Evolutionary conservation across 2,797 vertebrate genomes (phyloP).

Genomic region (Amniataba percoides): DNA sequence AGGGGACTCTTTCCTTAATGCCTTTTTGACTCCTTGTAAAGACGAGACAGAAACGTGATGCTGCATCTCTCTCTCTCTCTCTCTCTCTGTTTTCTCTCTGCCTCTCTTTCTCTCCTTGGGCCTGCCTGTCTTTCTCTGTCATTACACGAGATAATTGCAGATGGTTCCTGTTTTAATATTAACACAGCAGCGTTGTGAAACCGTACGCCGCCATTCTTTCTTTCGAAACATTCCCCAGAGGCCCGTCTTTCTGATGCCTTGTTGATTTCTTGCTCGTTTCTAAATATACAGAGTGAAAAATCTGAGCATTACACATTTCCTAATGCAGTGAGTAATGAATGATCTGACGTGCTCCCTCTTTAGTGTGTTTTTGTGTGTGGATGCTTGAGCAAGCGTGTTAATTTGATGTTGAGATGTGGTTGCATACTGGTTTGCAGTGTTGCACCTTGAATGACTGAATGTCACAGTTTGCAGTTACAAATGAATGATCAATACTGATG

Average conservation of each 20-base stretch:
- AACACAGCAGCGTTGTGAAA: constrained; percentile 30
- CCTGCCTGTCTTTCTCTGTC: constrained; percentile 31
- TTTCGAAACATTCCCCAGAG: constrained; percentile 27
- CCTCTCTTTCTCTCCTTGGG: constrained; percentile 21
- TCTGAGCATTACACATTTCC: constrained; percentile 2
- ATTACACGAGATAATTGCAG: constrained; percentile 29
- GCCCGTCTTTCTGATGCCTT: constrained; percentile 9
- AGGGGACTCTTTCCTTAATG: constrained; percentile 37
- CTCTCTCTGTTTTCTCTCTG: constrained; percentile 18
- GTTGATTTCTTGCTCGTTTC: neutral
- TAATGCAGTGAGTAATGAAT: neutral
- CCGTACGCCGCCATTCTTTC: neutral
- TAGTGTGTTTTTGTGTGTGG: constrained; percentile 12
- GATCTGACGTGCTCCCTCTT: constrained; percentile 14
- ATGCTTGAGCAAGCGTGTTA: constrained; percentile 19
- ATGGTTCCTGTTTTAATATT: constrained; percentile 38
- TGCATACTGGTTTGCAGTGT: constrained; percentile 41
- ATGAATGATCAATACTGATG: neutral
- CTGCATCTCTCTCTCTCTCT: constrained; percentile 31
- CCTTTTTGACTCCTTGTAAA: constrained; percentile 37
- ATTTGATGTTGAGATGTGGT: constrained; percentile 10
- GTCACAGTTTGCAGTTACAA: constrained; percentile 12
- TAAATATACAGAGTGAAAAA: constrained; percentile 5
- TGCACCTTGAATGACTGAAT: constrained; percentile 42
- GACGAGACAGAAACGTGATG: constrained; percentile 12